Base-by-base conservation (phyloP, 2,888 invertebrate species). In the Eudemis profundana region DNA sequence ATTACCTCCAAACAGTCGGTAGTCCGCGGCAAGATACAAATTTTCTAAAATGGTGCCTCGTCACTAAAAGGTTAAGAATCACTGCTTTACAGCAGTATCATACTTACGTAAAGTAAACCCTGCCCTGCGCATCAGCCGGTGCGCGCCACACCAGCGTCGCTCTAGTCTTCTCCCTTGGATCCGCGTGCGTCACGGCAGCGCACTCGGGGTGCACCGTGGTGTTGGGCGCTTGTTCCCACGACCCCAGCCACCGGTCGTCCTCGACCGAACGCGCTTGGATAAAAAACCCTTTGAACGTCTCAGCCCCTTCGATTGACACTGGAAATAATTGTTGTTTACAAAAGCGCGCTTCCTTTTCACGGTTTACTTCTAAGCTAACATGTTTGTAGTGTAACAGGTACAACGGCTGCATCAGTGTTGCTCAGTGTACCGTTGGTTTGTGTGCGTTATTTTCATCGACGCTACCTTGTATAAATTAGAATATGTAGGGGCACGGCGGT, bases 61-160 rank as follows among this genome's bases (percentile, higher is more conserved):
- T n/a, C n/a, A n/a, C n/a, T n/a, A n/a, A n/a, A n/a, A n/a, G n/a
- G n/a, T n/a, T n/a, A n/a, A n/a, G n/a, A n/a, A n/a, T n/a, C n/a
- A n/a, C n/a, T n/a, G n/a, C n/a, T n/a, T n/a, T n/a, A n/a, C n/a
- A n/a, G n/a, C n/a, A n/a, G n/a, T n/a, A n/a, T n/a, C n/a, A 27
- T 56, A 94, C 96, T 95, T 92, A 96, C 96, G 96, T 96, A 79
- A 97, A 97, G 82, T 96, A 96, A 50, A 97, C 96, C 72, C 93
- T 93, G 71, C 96, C 96, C 14, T 87, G 86, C 0, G 93, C 85
- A 72, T 95, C 92, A 2, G 92, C 85, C 0, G 96, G 96, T 1
- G 96, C 96, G 75, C 94, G 93, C 96, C 96, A 97, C 44, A 95
- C 86, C 15, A 97, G 89, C 19, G 94, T 95, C 0, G 96, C 96